Percentiles rank a stretch among this genome's conserved stretches.
Conservation (phyloP, 2,113 vertebrate genomes). For the Phyllopteryx taeniolatus region DNA sequence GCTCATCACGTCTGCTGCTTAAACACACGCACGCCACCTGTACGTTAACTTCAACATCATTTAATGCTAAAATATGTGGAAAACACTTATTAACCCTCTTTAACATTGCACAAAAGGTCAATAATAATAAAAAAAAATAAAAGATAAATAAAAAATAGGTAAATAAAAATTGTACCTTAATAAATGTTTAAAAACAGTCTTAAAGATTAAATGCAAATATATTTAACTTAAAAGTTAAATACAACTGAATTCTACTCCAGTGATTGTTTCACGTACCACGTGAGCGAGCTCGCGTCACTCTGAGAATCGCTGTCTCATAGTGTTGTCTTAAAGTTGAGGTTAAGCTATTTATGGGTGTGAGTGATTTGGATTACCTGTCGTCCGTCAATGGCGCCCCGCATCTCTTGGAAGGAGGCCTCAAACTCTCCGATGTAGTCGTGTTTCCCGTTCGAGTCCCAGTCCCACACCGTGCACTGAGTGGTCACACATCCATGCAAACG, state of each 20-base stretch:
- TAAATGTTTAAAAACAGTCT: not conserved
- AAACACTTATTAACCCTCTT: not conserved
- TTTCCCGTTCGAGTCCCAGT: constrained; percentile 98
- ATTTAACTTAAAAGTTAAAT: not conserved
- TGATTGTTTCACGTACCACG: not conserved
- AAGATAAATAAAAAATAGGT: not conserved
- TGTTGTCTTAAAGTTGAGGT: not conserved
- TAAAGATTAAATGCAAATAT: not conserved
- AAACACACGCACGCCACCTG: not conserved
- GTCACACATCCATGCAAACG: not conserved
- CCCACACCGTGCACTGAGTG: constrained; percentile 77
- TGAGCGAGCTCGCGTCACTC: not conserved
- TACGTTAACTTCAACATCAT: not conserved
- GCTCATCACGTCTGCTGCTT: not conserved
- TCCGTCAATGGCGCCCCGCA: constrained; percentile 92
- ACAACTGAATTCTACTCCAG: not conserved
- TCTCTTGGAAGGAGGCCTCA: constrained; percentile 90
- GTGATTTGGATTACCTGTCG: constrained; percentile 79
- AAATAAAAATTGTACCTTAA: no score
- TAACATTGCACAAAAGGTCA: not conserved
- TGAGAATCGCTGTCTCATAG: not conserved
- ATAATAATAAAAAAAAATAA: no score
- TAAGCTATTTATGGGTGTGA: not conserved
- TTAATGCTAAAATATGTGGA: not conserved
- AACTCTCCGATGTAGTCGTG: constrained; percentile 98